Evolutionary conservation across 2,113 vertebrate genomes (phyloP), one percentile per base, ranked within the genome.

Genomic region (Galbula dea): DNA sequence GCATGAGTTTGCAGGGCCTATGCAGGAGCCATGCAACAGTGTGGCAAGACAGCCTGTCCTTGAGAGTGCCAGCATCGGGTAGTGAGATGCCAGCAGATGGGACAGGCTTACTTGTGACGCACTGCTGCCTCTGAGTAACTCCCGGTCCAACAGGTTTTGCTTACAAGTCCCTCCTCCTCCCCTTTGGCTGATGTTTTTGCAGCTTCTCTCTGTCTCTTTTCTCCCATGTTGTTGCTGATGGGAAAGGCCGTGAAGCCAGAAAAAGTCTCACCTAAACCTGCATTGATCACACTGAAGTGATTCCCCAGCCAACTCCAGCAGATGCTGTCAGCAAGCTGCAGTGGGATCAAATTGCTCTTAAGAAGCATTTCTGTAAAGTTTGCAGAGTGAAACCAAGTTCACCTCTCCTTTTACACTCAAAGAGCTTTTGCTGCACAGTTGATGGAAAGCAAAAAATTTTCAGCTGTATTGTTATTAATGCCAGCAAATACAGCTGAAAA

Each of bases 71-170:
- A 37, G 55, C 24, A 4, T 23, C 15, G 27, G 74, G n/a, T n/a
- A 51, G 9, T 0, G 18, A 32, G 84, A 13, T 41, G 49, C 36
- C 69, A 68, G 65, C 37, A 73, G 58, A 8, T 2, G 15, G 55
- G 27, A 45, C 46, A 41, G 39, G 12, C 11, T 54, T 3, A 12
- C 0, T 0, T 13, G 22, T 34, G 15, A 30, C 0, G 11, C 29
- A 6, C 8, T 0, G 4, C 77, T 58, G 59, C 29, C 63, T 57
- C 78, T 12, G 10, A 2, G 34, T 5, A 27, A 45, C 39, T 46
- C 36, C 51, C 39, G n/a, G 41, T 8, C 19, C 57, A 22, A 48
- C 10, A n/a, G 20, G 26, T 43, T 79, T 48, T n/a, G 15, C n/a
- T 76, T 65, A 9, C 9, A 41, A 63, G 23, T 37, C 4, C n/a